Base-by-base conservation (phyloP, 2,888 invertebrate species). In the Pomacea canaliculata region DNA sequence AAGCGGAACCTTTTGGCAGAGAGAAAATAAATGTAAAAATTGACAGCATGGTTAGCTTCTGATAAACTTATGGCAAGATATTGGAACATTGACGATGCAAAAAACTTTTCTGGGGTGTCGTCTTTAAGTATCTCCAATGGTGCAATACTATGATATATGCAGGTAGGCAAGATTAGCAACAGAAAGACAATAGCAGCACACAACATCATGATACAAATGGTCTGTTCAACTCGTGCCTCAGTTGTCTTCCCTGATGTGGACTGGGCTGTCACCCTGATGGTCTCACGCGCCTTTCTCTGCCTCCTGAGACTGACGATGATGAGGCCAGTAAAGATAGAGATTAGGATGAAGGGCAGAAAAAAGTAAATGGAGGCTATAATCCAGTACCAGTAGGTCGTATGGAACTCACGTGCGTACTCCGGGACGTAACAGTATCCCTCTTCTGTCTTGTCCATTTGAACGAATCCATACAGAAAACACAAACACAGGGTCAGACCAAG, bases 401-500 rank as follows among this genome's bases (percentile, higher is more conserved):
- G 0, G 7, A 16, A 13, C 51, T 10, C 51, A 37, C 5, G 37
- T 1, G 51, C 2, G 51, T 56, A 16, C 10, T 4, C 12, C 51
- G 10, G 60, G 62, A 23, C 48, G 48, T 37, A 0, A 56, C 51
- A 56, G 37, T 37, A 3, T 16, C 51, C 10, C 7, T 56, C 12
- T 13, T 49, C 23, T 9, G 7, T 56, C 8, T 16, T 13, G 7
- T 56, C 51, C 72, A 72, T 37, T 72, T 63, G 7, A 23, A 48
- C 46, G 18, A 63, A 71, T 8, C 70, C 48, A 12, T 37, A 59
- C 4, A 59, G 51, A 59, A 71, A 69, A 13, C 37, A n/a, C 8
- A 76, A 1, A n/a, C 73, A 48, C 23, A 76, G 23, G 46, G 67
- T 70, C 0, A 70, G 1, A 0, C 69, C 48, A 16, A 79, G 65